Base-by-base conservation (phyloP, 2,888 invertebrate genomes). In the Leucania comma region DNA sequence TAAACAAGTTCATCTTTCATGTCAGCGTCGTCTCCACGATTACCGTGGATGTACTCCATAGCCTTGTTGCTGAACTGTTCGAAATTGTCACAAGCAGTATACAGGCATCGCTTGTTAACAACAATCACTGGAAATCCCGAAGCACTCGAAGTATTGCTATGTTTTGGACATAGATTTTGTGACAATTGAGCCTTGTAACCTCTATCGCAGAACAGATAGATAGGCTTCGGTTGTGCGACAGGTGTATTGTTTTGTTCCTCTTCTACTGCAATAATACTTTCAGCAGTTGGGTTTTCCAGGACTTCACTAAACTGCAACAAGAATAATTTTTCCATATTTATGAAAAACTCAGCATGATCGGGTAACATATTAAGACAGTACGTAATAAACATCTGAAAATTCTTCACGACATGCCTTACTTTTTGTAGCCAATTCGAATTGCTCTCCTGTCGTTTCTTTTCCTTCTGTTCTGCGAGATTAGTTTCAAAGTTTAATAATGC, bases 261-360 rank as follows among this genome's bases (percentile, higher is more conserved):
- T 26, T 92, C 93, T 1, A 75, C 51, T 62, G 87, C 86, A 68
- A 94, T 90, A 24, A 94, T 87, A 68, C 91, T 95, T 75, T 91
- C 90, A 42, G 83, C 88, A 3, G 76, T 84, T 1, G 94, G 93
- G 51, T 91, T 85, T 17, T 93, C 91, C 14, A 91, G 71, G 3
- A 87, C 87, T 72, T 93, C 89, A 65, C 89, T 90, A 17, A 95
- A 68, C 74, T 95, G 95, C 64, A 95, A 66, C 81, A 95, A 75
- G 93, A 95, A 91, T 46, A 93, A 72, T 71, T 93, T 94, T 79
- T 95, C 94, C 88, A 94, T 92, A 66, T 95, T 92, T 51, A 93
- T 87, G 78, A 95, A 95, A 83, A 94, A 94, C 1, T 94, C 95
- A 0, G 93, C 93, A 64, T 94, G 90, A 32, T 95, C 91, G 2